These are phyloP conservation scores for Furnarius figulus DNA, from an alignment of 2,113 vertebrate species.

Conservation along the genomic window DNA sequence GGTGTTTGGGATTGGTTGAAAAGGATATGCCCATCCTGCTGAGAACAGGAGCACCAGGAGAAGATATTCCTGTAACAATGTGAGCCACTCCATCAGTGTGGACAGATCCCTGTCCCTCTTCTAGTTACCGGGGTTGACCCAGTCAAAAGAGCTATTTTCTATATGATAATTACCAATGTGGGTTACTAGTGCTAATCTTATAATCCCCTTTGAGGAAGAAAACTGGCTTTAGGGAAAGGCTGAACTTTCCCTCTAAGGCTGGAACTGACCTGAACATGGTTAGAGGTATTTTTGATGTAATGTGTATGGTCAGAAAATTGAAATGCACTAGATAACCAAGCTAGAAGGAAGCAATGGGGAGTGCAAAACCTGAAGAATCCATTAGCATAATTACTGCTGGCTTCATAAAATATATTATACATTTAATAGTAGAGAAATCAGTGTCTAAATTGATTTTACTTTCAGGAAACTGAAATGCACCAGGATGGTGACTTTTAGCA, in stretches of 20 bases:
- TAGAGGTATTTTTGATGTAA: neutral
- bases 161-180: neutral
- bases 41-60: neutral
- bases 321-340: neutral
- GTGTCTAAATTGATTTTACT: neutral
- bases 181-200: neutral
- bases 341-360: neutral
- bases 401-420: neutral
- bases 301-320: neutral
- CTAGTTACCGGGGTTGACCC: neutral
- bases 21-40: neutral
- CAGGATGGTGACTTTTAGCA: neutral
- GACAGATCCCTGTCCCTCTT: neutral
- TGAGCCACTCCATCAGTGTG: neutral
- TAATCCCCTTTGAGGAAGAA: constrained; percentile 27
- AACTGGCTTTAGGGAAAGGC: neutral
- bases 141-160: neutral
- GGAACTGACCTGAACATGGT: neutral
- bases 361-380: neutral
- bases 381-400: neutral
- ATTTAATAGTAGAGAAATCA: neutral
- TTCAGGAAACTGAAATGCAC: neutral
- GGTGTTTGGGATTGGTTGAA: neutral
- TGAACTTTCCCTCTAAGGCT: neutral
- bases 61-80: neutral